Evolutionary conservation across 2,113 vertebrate species (phyloP), one percentile per base, ranked within the genome.

Genomic region (Apistogramma diplotaenia): DNA sequence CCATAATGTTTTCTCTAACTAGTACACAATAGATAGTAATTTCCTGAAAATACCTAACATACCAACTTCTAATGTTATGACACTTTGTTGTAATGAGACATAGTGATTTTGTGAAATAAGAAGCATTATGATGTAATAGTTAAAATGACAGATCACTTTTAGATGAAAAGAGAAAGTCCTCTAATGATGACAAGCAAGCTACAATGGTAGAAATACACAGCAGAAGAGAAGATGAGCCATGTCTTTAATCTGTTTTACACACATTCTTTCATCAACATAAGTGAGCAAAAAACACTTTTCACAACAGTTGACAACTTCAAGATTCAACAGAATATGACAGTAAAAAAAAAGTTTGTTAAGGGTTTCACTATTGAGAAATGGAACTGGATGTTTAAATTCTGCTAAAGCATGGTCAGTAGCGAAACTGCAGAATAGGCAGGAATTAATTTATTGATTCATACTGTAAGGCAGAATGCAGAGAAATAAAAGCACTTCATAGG

Each of bases 391-490:
- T 35, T 56, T 1, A 29, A 37, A 19, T 57, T 79, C 40, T 25
- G 43, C 78, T 76, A 75, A 81, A 74, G 78, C 81, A 37, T 51
- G 19, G 25, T 51, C 67, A 78, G 60, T 11, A 18, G 15, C 11
- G 62, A 8, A 25, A 33, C 71, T 46, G n/a, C 57, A 49, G 37
- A 29, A 61, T 80, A 25, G 54, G 4, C 54, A 56, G 21, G 4
- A 78, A 74, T 25, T 10, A 21, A 23, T 61, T 49, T 27, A 15
- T 23, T 25, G 10, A 6, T 13, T 23, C 60, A 62, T 21, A 6
- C 37, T 70, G 25, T 29, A 81, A 88, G 84, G 75, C 82, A 80
- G 77, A 21, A 74, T 71, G 31, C 37, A 77, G 6, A 21, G 19
- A 15, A 6, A 60, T 0, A 8, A 58, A 75, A 83, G 59, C 79